Conservation (phyloP, 1,140 invertebrate species). For the Mercenaria mercenaria region DNA sequence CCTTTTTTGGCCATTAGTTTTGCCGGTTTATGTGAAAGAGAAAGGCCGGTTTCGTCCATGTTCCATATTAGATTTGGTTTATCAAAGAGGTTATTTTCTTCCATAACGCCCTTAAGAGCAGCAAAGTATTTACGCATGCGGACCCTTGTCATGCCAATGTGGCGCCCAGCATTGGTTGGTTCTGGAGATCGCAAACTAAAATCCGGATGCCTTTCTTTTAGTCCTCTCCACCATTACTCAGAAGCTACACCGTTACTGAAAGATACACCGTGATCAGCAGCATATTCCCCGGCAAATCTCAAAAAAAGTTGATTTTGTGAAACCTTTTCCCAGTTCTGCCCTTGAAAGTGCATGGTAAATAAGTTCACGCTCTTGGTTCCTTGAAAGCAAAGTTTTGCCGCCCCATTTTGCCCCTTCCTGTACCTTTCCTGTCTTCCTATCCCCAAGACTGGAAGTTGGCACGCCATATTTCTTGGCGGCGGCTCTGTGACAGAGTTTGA, state of each 20-base stretch:
- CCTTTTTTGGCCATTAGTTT: too few species aligned
- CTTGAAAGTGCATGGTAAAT: constrained; percentile 4
- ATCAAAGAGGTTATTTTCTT: background rate
- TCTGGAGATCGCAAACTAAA: background rate
- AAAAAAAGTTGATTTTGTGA: constrained; percentile 9
- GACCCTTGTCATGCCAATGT: background rate
- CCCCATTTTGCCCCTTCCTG: background rate
- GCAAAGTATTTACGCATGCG: background rate
- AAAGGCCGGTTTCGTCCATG: background rate
- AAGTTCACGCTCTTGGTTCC: background rate
- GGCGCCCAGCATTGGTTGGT: background rate
- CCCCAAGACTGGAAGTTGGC: background rate
- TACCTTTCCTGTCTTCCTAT: background rate
- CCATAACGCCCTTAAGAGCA: background rate
- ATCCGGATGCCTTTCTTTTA: background rate
- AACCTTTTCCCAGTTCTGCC: background rate
- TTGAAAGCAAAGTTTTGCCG: background rate
- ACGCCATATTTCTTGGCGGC: constrained; percentile 13
- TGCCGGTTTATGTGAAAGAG: too few species aligned
- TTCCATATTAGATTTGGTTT: background rate
- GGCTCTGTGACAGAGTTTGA: background rate
- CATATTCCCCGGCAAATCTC: background rate
- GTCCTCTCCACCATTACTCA: background rate
- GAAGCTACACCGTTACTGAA: background rate
- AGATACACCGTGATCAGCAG: background rate